Percentiles rank a stretch among this genome's conserved stretches.
These are phyloP conservation scores for Protomyctophum bolini DNA, from an alignment of 2,113 vertebrate species.

Conservation along the genomic window DNA sequence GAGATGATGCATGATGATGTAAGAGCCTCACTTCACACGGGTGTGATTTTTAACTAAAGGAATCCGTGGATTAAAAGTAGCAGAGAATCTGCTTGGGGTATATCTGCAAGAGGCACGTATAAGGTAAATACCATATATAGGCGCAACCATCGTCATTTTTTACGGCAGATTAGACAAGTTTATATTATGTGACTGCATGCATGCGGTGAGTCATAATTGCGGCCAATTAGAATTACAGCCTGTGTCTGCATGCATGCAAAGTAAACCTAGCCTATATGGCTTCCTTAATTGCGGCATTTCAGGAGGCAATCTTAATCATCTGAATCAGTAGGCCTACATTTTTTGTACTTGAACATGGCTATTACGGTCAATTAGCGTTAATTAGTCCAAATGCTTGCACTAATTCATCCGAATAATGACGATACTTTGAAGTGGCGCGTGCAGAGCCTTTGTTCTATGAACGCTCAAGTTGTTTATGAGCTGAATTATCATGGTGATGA, in stretches of 20 bases:
- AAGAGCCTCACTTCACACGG: no score
- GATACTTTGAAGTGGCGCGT: conserved; percentile 63
- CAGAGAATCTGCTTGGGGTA: no score
- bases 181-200: no score
- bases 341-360: conserved; percentile 68
- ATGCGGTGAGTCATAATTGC: conserved; percentile 56
- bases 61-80: no score
- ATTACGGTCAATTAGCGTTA: conserved; percentile 78
- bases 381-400: conserved; percentile 74
- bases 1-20: no score
- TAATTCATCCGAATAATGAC: conserved; percentile 75
- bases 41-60: no score
- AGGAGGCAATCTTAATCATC: conserved; percentile 77
- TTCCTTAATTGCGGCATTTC: conserved; percentile 75
- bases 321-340: conserved; percentile 69
- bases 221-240: conserved; percentile 75
- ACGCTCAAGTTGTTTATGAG: conserved; percentile 47
- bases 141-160: no score
- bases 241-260: conserved; percentile 50
- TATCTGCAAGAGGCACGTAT: no score
- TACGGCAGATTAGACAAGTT: no score
- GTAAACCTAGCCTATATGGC: conserved; percentile 58
- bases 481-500: conserved; percentile 47
- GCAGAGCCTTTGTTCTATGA: conserved; percentile 52
- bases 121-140: no score